These are phyloP conservation scores for Nemoura dubitans DNA, from an alignment of 2,888 invertebrate genomes.

Conservation along the genomic window DNA sequence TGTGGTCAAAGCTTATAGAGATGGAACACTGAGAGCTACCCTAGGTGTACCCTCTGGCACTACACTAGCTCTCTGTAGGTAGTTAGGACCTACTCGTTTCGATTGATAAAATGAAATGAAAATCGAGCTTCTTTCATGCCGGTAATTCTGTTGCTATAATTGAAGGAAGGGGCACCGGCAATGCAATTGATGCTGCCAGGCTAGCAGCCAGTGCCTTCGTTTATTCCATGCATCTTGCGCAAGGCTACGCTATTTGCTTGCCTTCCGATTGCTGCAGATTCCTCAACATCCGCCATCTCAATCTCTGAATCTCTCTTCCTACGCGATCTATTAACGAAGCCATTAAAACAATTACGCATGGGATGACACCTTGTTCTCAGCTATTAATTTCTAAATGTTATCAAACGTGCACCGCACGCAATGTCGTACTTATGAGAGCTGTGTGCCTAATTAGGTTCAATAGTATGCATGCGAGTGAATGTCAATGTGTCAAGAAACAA, in stretches of 20 bases:
- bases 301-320: constrained; percentile 7
- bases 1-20: too few species aligned
- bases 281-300: constrained; percentile 1
- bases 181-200: constrained; percentile 1
- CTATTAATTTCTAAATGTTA: neutral
- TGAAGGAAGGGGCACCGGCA: neutral
- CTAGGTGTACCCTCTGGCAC: neutral
- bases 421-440: neutral
- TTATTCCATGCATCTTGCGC: neutral
- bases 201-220: neutral
- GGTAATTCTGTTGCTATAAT: neutral
- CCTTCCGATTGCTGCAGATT: neutral
- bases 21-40: too few species aligned
- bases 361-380: neutral
- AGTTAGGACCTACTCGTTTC: neutral
- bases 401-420: neutral
- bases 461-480: neutral
- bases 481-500: neutral
- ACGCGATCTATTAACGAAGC: neutral
- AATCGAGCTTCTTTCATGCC: neutral
- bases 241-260: neutral
- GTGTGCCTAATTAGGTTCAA: neutral
- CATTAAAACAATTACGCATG: neutral
- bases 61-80: neutral
- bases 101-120: neutral